Conservation (phyloP, 1,140 invertebrate genomes). For the Metaphire vulgaris region DNA sequence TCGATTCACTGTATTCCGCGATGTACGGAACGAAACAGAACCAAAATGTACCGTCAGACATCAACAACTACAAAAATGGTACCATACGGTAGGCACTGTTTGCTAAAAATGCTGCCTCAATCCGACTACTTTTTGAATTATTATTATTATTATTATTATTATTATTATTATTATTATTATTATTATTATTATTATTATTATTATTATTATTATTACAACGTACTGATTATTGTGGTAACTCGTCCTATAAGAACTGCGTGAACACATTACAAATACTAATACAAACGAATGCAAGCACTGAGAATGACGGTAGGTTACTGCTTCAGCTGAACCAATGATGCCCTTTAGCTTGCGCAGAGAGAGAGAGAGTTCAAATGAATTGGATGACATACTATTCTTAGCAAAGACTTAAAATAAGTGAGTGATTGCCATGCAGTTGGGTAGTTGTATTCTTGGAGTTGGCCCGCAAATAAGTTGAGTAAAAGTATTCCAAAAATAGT, state of each 20-base stretch:
- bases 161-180: background rate
- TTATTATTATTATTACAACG: background rate
- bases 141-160: background rate
- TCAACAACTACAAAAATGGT: background rate
- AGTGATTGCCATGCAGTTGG: too few species aligned
- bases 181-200: background rate
- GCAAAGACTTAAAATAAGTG: too few species aligned
- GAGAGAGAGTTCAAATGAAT: too few species aligned
- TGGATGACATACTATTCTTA: too few species aligned
- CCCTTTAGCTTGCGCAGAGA: too few species aligned
- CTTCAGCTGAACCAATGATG: too few species aligned
- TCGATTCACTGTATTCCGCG: constrained; percentile 16
- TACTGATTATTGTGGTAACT: background rate
- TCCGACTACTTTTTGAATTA: background rate
- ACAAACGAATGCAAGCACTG: too few species aligned
- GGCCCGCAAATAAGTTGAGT: too few species aligned
- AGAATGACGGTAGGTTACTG: too few species aligned
- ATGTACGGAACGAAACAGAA: background rate
- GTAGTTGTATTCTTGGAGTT: too few species aligned
- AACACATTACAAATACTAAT: too few species aligned
- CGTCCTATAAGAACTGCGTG: background rate
- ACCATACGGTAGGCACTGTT: constrained; percentile 3
- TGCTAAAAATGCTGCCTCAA: constrained; percentile 1
- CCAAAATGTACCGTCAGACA: constrained; percentile 2
- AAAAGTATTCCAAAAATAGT: too few species aligned